Evolutionary conservation across 1,140 invertebrate species (phyloP), one percentile per base, ranked within the genome.

Genomic region (Hyles euphorbiae): DNA sequence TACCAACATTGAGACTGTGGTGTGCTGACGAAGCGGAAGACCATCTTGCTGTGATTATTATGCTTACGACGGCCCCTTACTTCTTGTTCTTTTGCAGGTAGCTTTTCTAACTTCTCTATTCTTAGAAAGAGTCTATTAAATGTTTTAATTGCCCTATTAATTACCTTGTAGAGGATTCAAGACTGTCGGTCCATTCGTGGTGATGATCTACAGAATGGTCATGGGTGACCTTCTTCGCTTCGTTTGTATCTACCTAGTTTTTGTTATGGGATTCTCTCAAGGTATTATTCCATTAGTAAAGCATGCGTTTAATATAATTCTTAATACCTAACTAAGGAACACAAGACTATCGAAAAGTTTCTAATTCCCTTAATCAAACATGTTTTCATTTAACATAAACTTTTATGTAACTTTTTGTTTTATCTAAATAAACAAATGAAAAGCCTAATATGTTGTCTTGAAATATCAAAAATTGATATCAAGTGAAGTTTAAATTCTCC

Each of bases 201-300:
- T 99, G 54, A 99, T 99, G 98, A 98, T 99, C 65, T 99, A 99
- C 88, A 93, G 97, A 67, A 99, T 99, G 97, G 95, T 99, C 22
- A 95, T 96, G 91, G 97, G 97, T 62, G 98, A 99, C 89, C 87
- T 99, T 11, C 87, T 99, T 5, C 91, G 98, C 69, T 99, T 99
- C 87, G 97, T 98, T 46, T 95, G 94, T 34, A 99, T 99, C 74
- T 99, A 99, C 83, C 89, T 97, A 48, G 96, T 99, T 0, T 99
- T 99, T 78, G 96, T 99, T 0, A 94, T 99, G 92, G 98, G 98
- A 63, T 99, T 99, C 83, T 98, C 98, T 10, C 98, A 99, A 94
- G 95, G 95, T 95, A 91, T 56, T 47, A 52, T 62, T 22, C 50
- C 49, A 53, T 34, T 49, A 59, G 22, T 22, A 22, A 22, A 22